Base-by-base conservation (phyloP, 92 coral and sea anemone species). In the Galaxea fascicularis region DNA sequence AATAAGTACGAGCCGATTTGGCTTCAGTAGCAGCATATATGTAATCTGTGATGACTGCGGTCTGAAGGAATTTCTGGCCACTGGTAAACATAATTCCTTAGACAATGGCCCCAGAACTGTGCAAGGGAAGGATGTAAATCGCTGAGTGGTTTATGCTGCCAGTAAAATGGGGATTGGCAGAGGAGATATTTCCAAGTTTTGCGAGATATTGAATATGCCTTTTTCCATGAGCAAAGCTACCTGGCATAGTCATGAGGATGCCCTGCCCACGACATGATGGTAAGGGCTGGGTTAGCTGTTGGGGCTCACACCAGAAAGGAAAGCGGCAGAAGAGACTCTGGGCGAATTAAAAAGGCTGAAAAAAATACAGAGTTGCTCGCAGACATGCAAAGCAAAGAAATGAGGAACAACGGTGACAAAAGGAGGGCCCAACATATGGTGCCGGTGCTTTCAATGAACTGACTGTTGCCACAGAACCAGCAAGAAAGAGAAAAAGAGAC, bases 301-400 rank as follows among this genome's bases (percentile, higher is more conserved):
- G n/a, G n/a, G n/a, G n/a, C n/a, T n/a, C n/a, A n/a, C n/a, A n/a
- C n/a, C n/a, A n/a, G n/a, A n/a, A n/a, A n/a, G n/a, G n/a, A n/a
- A n/a, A n/a, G n/a, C n/a, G n/a, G n/a, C n/a, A n/a, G n/a, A n/a
- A n/a, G n/a, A n/a, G n/a, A n/a, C n/a, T n/a, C n/a, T n/a, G 85
- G 45, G 21, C 54, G 89, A 76, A 39, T 84, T 20, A 49, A 63
- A 45, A 18, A 71, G 64, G 86, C 73, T 4, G 78, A 54, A 24
- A 79, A 77, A 45, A 78, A 60, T 70, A 78, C 68, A 83, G 80
- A 60, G 21, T 73, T 29, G 53, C 65, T 7, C 51, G 88, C 14
- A 72, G 73, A 68, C 87, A 83, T 66, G 80, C 82, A 17, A 73
- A 77, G 35, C 88, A 84, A 59, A 53, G 89, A 27, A 84, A 85